phyloP scores from a whole-genome alignment of 2,797 vertebrate genomes.

The Scolopax rusticola region DNA sequence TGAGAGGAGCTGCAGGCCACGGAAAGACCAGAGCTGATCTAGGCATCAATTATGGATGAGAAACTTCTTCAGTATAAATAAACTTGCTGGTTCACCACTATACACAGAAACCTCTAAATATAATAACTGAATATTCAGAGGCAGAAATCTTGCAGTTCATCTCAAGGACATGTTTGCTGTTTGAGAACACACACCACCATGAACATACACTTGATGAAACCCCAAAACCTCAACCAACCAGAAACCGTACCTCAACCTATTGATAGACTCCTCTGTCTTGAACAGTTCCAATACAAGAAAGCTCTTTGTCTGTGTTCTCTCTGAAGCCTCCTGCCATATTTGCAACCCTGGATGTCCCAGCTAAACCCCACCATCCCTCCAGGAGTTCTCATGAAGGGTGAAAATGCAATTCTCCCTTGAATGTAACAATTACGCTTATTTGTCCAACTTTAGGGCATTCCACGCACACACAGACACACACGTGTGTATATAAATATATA shows the following conservation, averaged over 20 bases:
- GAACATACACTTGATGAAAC: background rate
- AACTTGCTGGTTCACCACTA: constrained; percentile 28
- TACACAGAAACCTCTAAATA: constrained; percentile 15
- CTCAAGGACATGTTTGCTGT: background rate
- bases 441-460: background rate
- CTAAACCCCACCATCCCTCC: background rate
- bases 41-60: constrained; percentile 52
- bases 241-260: background rate
- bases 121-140: constrained; percentile 33
- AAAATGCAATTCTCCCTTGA: background rate
- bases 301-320: background rate
- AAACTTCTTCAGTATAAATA: constrained; percentile 37
- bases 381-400: background rate
- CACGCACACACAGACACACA: background rate
- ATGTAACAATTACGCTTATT: background rate
- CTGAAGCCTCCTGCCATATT: background rate
- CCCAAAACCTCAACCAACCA: background rate
- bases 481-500: background rate
- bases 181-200: background rate
- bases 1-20: background rate
- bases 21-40: constrained; percentile 30
- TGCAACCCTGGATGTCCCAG: background rate
- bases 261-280: background rate
- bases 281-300: background rate
- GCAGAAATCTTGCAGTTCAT: background rate